Evolutionary conservation across 2,797 vertebrate genomes (phyloP).

Genomic region (Melanotaenia trifasciata): DNA sequence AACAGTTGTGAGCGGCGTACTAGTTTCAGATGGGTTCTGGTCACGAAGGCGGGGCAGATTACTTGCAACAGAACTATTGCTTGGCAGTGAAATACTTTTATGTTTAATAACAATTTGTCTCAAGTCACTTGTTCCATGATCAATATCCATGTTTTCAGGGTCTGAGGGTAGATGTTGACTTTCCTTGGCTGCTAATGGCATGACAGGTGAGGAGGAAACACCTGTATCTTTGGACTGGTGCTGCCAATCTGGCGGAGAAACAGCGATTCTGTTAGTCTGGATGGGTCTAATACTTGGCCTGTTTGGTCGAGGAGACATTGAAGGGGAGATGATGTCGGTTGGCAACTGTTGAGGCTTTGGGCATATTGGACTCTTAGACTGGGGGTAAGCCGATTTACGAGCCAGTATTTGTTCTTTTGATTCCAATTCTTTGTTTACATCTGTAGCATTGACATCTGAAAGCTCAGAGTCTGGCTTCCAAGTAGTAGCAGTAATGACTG

Average conservation of each 20-base stretch:
- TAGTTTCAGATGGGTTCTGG: conserved; percentile 81
- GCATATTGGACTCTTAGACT: conserved; percentile 72
- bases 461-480: conserved; percentile 75
- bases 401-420: conserved; percentile 72
- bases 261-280: conserved; percentile 67
- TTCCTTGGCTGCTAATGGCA: conserved; percentile 74
- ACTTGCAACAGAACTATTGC: conserved; percentile 71
- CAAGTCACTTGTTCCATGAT: conserved; percentile 90
- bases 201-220: conserved; percentile 79
- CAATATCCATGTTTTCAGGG: conserved; percentile 86
- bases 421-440: conserved; percentile 60
- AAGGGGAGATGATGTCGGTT: conserved; percentile 74
- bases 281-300: conserved; percentile 82
- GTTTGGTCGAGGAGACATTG: conserved; percentile 70
- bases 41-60: conserved; percentile 84
- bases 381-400: conserved; percentile 70
- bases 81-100: conserved; percentile 84
- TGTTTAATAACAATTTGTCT: conserved; percentile 96
- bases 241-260: conserved; percentile 87
- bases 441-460: conserved; percentile 51
- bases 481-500: conserved; percentile 79
- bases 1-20: conserved; percentile 46
- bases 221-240: conserved; percentile 87
- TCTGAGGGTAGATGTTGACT: conserved; percentile 84
- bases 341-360: conserved; percentile 71